Conservation (phyloP, 2,888 invertebrate genomes). For the Lithophane semibrunnea region DNA sequence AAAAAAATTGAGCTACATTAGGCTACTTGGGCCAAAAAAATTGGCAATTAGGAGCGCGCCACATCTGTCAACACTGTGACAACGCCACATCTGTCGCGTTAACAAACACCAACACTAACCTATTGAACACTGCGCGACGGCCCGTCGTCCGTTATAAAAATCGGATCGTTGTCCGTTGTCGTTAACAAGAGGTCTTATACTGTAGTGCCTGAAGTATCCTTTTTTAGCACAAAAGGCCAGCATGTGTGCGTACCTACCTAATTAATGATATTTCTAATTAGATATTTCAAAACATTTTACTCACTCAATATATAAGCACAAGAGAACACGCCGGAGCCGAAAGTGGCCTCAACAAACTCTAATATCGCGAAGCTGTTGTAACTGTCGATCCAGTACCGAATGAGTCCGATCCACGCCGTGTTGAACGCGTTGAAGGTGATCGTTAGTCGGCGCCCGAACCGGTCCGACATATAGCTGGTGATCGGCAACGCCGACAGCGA, state of each 20-base stretch:
- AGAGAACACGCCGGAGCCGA: slow-evolving; percentile 92
- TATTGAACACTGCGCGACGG: no score
- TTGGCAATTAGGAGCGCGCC: no score
- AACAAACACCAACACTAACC: no score
- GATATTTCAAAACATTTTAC: slow-evolving; percentile 50
- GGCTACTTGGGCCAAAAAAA: no score
- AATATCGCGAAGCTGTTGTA: slow-evolving; percentile 92
- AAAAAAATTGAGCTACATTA: no score
- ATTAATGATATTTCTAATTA: neutral
- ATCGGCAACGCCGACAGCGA: slow-evolving; percentile 92
- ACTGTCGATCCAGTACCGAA: slow-evolving; percentile 90
- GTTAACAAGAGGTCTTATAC: no score
- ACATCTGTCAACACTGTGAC: no score
- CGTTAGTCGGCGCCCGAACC: slow-evolving; percentile 91
- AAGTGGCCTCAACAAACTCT: slow-evolving; percentile 92
- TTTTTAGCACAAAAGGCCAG: no score
- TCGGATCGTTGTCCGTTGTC: no score
- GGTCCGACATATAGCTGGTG: slow-evolving; percentile 93
- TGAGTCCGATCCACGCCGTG: slow-evolving; percentile 91
- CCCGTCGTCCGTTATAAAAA: no score
- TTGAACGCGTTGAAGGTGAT: slow-evolving; percentile 90
- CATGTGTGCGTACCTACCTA: neutral
- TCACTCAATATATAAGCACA: slow-evolving; percentile 93
- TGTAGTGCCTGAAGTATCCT: no score
- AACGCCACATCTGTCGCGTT: no score